Base-by-base conservation (phyloP, 2,888 invertebrate species). In the Antitype chi region DNA sequence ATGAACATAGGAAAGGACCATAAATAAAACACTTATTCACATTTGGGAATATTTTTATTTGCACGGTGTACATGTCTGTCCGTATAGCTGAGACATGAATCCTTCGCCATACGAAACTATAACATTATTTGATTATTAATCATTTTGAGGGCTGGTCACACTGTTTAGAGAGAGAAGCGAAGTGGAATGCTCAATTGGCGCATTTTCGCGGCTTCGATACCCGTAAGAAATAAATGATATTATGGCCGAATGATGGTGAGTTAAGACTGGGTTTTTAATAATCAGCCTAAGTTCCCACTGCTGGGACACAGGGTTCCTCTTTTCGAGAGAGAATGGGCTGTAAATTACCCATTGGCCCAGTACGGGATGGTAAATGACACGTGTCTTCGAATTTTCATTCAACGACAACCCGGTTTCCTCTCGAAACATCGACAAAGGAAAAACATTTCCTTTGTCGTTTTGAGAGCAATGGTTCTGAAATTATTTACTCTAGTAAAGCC, bases 1-100 rank as follows among this genome's bases (percentile, higher is more conserved):
- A 25, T 38, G n/a, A 11, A 47, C 28, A 59, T 13, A 28, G 11
- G 32, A 25, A n/a, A 63, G 23, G 49, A 1, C 3, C 7, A 7
- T 59, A 64, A 77, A 88, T 85, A 74, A 78, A 85, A 87, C 85
- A 62, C 62, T 9, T 25, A 57, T 59, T 63, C 76, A 86, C 76
- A 89, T 85, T 89, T 87, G 86, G 87, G 76, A 89, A 85, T 89
- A 90, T 89, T 89, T 89, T 87, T 88, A 90, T 89, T 89, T 89
- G 87, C 86, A 85, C 80, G 68, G 81, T 86, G 83, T 88, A 83
- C 72, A 81, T 78, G 76, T 75, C 49, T 38, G 70, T 69, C 57
- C 38, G 74, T 76, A 81, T 78, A 84, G 79, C 75, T 74, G 70
- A 81, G 79, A 77, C 70, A 68, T 55, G 47, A 66, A 67, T 75